These are phyloP conservation scores for Scaptomyza flava DNA, from an alignment of 2,888 invertebrate genomes.

Conservation along the genomic window DNA sequence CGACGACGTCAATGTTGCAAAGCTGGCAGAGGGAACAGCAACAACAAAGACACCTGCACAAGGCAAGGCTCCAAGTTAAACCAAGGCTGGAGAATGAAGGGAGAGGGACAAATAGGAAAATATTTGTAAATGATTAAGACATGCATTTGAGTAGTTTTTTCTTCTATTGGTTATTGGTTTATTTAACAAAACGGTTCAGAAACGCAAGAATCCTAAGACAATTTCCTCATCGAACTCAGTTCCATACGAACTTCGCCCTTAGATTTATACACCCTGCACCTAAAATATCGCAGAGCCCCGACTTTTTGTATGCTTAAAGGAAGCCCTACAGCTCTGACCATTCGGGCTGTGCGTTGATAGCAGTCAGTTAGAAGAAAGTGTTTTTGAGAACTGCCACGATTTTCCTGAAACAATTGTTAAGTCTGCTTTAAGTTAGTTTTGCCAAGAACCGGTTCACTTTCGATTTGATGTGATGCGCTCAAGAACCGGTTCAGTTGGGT, in stretches of 20 bases:
- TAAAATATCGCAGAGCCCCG: no score
- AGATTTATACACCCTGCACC: no score
- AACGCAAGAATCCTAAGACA: no score
- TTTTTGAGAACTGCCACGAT: background rate
- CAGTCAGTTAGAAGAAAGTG: no score
- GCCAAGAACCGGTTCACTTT: conserved; percentile 17
- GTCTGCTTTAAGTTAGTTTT: background rate
- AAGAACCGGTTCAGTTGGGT: conserved; percentile 38
- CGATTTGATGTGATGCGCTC: conserved; percentile 18
- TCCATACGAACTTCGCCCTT: no score
- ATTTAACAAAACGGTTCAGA: no score
- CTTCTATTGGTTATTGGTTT: no score
- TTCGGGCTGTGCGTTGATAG: no score
- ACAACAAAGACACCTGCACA: conserved; percentile 24
- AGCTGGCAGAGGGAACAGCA: background rate
- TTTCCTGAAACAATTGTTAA: background rate
- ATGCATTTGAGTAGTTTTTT: background rate
- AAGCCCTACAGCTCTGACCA: no score
- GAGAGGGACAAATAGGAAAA: no score
- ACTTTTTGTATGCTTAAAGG: no score
- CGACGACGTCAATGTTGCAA: conserved; percentile 4
- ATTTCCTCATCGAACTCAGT: no score
- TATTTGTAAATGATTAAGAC: background rate
- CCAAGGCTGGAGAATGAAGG: background rate
- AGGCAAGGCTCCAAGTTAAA: background rate